Evolutionary conservation across 2,888 invertebrate genomes (phyloP), one percentile per base, ranked within the genome.

Genomic region (Balanococcus diminutus): DNA sequence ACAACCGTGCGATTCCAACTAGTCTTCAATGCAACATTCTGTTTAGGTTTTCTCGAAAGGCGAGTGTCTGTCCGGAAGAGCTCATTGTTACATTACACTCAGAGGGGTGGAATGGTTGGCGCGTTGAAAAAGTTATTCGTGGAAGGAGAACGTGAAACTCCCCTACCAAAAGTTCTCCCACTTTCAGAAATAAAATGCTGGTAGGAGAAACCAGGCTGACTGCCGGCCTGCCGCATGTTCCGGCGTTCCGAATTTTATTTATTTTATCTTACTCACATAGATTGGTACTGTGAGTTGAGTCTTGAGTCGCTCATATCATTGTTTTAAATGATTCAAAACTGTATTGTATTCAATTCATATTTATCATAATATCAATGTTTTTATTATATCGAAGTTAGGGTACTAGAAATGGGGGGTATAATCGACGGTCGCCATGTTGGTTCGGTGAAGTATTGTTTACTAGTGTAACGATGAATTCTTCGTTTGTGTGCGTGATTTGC

Each of bases 1-100:
- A 84, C 42, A 75, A 79, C 85, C 85, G 85, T 46, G 85, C 85
- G 84, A 72, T 84, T 85, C 85, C 85, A 85, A 85, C 85, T 85
- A 46, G 79, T 85, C 85, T 75, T 75, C 79, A 85, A 85, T 85
- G 85, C 85, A 85, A 85, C 85, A 85, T 85, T 85, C 61, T 83
- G 83, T 83, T 83, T 83, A 61, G 83, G 83, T 83, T 83, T 61
- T 83, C 83, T 61, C 83, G 83, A 83, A 83, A 83, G 83, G 61
- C 51, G 81, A 82, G 81, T 82, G 46, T 82, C 81, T 82, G 81
- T 82, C 81, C 51, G 83, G 83, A 61, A 83, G 61, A 83, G 83
- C 83, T 83, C 83, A 83, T 83, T 83, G 56, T 83, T 61, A 83
- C 56, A 46, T 61, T 61, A 83, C 56, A 46, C 28, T 9, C 32